Base-by-base conservation (phyloP, 2,797 vertebrate genomes). In the Apogon hyalosoma region DNA sequence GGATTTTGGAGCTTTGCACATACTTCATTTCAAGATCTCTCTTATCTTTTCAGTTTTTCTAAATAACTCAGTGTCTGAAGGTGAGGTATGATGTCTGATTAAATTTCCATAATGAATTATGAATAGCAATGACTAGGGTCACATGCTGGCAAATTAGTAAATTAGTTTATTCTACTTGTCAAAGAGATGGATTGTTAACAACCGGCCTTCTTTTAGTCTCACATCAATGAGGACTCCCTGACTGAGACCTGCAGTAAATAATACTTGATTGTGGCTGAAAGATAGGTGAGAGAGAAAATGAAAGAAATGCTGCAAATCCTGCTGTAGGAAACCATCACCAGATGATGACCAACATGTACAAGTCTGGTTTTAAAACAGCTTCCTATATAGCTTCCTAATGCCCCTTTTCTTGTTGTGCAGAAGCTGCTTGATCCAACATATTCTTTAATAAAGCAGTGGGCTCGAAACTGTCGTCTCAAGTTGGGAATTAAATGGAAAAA, bases 81-180 rank as follows among this genome's bases (percentile, higher is more conserved):
- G 65, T 73, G 65, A 73, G 76, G 70, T 84, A 82, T 87, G 83
- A 90, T 88, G 88, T 90, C 83, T 89, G 88, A 91, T 89, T 91
- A 88, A 58, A 92, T 94, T 92, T 88, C 80, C 73, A 64, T 90
- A 87, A 92, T 92, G 85, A 88, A 90, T 83, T 87, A 90, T 90
- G 90, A 92, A 92, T 85, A 79, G 84, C 90, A 88, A 86, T 83
- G 76, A 85, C 82, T 77, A 39, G 65, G 83, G 84, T 92, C 84
- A 87, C 69, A 79, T 75, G 63, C 77, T 79, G 82, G 82, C 87
- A 92, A 93, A 94, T 94, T 90, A 91, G 89, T 84, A 91, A 92
- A 93, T 90, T 76, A 87, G 79, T 85, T 91, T 89, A 86, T 85
- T 77, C 77, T 80, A 72, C 79, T 76, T 87, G 83, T 86, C 87